Evolutionary conservation across 2,888 invertebrate species (phyloP).

Genomic region (Oscheius sp.): DNA sequence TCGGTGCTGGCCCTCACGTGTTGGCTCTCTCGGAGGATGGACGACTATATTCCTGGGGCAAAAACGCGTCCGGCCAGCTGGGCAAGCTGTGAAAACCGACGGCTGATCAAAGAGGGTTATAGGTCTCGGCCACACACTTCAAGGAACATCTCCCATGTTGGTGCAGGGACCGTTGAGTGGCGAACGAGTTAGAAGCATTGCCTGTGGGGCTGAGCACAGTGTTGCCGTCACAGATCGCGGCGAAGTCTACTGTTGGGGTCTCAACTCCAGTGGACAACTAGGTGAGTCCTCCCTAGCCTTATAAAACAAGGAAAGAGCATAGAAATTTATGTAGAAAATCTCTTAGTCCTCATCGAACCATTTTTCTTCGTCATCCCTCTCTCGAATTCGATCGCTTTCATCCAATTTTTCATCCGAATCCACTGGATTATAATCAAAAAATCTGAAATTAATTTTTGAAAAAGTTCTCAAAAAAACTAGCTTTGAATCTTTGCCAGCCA

Average conservation of each 20-base stretch:
- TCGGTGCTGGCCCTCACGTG: constrained; percentile 74
- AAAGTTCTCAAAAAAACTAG: constrained; percentile 13
- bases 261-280: constrained; percentile 77
- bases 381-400: constrained; percentile 46
- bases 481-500: constrained; percentile 57
- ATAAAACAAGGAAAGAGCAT: not conserved
- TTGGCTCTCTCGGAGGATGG: constrained; percentile 75
- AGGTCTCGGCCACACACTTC: constrained; percentile 75
- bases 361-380: constrained; percentile 61
- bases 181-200: constrained; percentile 74
- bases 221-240: constrained; percentile 76
- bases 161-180: constrained; percentile 71
- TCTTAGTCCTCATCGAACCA: constrained; percentile 64
- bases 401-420: constrained; percentile 34
- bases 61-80: constrained; percentile 76
- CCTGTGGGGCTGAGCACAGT: constrained; percentile 77
- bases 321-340: constrained; percentile 3
- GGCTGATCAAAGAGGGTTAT: not conserved
- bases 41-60: constrained; percentile 76
- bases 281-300: constrained; percentile 6
- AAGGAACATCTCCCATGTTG: constrained; percentile 73
- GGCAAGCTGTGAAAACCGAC: constrained; percentile 56
- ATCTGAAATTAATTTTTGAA: constrained; percentile 41
- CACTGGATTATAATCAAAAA: constrained; percentile 58
- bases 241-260: constrained; percentile 77